Evolutionary conservation across 30 jellyfish, hydroid and myxozoan species (phyloP), one percentile per base, ranked within the genome.

Genomic region (Turritopsis rubra): DNA sequence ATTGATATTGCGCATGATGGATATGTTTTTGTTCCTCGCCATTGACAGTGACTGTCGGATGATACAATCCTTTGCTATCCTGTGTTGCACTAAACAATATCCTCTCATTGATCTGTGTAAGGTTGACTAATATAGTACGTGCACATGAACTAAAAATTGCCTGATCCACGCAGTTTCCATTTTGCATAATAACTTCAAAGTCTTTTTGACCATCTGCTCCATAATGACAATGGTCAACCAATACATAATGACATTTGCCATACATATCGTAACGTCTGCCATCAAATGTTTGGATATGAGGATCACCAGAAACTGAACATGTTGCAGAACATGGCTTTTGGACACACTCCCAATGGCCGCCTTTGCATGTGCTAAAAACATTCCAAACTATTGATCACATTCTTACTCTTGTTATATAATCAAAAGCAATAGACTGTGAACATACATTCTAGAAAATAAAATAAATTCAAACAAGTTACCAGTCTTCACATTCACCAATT

Each of bases 251-350:
- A 81, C 99, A 94, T 77, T 89, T 89, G 16, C 99, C 99, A 71
- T 76, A 87, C 97, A 94, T 94, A 18, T 91, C 93, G 75, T 94
- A 94, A 0, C 90, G 53, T 76, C 87, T 89, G 66, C 99, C 99
- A 60, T 94, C 99, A 80, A 89, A 94, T 71, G 99, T 94, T 71
- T 89, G 87, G 73, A 94, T 81, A 72, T 94, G 99, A 23, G 96
- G 96, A 73, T 94, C 99, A 1, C 99, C 99, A 60, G 85, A 90
- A 25, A 89, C 90, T 20, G 91, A 73, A 72, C 99, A 94, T 52
- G 99, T 85, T 17, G 95, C 99, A 28, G 99, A 79, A 85, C 96
- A 93, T 20, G 94, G 94, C 73, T 85, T 79, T 53, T 87, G 84
- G 29, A 29, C 86, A 86, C 96, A 93, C 66, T 77, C 73, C 99